A percentile compares a stretch with the other conserved stretches of the same genome.
These are phyloP conservation scores for Campylorhamphus procurvoides DNA, from an alignment of 2,113 vertebrate genomes.

Conservation along the genomic window DNA sequence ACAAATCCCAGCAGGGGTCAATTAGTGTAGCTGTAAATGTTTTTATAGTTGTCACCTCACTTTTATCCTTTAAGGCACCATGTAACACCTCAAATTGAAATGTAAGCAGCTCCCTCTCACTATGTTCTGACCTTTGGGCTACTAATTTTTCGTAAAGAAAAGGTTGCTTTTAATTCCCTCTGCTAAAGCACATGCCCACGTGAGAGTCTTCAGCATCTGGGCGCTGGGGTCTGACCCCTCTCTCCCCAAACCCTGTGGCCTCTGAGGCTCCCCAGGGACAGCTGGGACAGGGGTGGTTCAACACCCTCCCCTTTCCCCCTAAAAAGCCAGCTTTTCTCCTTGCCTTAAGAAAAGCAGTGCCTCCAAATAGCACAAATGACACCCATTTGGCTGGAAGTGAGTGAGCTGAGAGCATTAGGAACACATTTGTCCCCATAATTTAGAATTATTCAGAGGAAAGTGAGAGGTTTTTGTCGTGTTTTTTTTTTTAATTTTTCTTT, in stretches of 20 bases:
- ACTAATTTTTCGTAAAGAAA: background rate
- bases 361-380: background rate
- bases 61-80: slow-evolving; percentile 16
- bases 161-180: background rate
- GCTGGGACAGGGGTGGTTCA: background rate
- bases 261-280: background rate
- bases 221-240: background rate
- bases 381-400: background rate
- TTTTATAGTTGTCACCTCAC: background rate
- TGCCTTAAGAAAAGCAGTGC: background rate
- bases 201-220: background rate
- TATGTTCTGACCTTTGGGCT: background rate
- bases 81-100: background rate
- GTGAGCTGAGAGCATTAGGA: background rate
- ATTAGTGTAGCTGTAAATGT: slow-evolving; percentile 2
- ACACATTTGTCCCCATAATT: background rate
- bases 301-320: background rate
- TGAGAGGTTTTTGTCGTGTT: background rate
- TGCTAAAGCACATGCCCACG: accelerated
- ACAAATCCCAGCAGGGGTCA: slow-evolving; percentile 38
- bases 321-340: background rate
- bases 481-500: background rate
- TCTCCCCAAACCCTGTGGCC: accelerated
- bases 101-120: background rate
- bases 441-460: background rate